Conservation (phyloP, 1,140 invertebrate genomes). For the Heliconius hewitsoni region DNA sequence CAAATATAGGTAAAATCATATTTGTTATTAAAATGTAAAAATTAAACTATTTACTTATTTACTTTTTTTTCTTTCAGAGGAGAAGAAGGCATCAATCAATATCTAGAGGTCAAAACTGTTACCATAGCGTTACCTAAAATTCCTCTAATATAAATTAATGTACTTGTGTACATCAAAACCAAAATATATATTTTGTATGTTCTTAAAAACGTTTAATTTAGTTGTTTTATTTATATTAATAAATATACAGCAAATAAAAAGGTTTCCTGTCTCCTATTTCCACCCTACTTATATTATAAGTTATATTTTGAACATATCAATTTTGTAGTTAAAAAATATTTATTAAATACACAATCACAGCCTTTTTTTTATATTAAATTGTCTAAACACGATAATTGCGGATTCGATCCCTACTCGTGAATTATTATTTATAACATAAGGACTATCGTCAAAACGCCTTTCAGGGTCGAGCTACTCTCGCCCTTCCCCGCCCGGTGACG, state of each 20-base stretch:
- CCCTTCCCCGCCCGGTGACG: too few relatives aligned
- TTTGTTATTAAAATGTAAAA: background rate
- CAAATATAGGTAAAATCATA: too few relatives aligned
- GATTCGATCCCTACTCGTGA: too few relatives aligned
- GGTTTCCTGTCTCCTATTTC: background rate
- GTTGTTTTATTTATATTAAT: slow-evolving; percentile 4
- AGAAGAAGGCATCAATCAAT: slow-evolving; percentile 88
- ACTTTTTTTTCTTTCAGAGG: slow-evolving; percentile 75
- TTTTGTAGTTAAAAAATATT: too few relatives aligned
- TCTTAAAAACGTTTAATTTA: background rate
- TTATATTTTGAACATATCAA: too few relatives aligned
- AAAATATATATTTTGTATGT: background rate
- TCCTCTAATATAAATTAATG: slow-evolving; percentile 48
- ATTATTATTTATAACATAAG: too few relatives aligned
- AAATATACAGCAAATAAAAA: slow-evolving; percentile 8
- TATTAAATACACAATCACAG: too few relatives aligned
- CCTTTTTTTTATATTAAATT: too few relatives aligned
- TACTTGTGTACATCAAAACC: background rate
- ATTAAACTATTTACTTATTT: background rate
- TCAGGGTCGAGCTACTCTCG: too few relatives aligned
- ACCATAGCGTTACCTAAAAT: slow-evolving; percentile 81
- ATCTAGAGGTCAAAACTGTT: slow-evolving; percentile 89
- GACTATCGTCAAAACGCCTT: too few relatives aligned
- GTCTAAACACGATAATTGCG: too few relatives aligned
- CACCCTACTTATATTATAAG: background rate